A percentile compares a stretch with the other conserved stretches of the same genome.
Evolutionary conservation across 2,888 invertebrate species (phyloP).

Genomic region (Dilophus febrilis): DNA sequence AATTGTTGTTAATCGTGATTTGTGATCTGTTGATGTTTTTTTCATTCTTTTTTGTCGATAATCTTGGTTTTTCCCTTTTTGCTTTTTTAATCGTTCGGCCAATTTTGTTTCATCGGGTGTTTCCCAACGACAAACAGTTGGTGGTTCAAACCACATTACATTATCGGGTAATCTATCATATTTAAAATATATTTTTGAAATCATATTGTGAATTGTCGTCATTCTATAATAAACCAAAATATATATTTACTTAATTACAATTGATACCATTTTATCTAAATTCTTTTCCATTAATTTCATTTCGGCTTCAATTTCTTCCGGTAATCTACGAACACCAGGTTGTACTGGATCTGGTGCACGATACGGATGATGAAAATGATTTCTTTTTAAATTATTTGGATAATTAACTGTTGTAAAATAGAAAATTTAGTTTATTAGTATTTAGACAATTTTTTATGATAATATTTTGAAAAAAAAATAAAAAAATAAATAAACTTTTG

Average conservation of each 20-base stretch:
- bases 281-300: constrained; percentile 54
- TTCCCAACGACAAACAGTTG: constrained; percentile 58
- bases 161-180: constrained; percentile 48
- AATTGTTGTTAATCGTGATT: constrained; percentile 15
- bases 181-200: no score
- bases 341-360: constrained; percentile 47
- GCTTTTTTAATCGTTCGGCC: constrained; percentile 18
- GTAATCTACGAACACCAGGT: constrained; percentile 47
- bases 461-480: neutral
- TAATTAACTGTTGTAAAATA: constrained; percentile 17
- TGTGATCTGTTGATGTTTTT: neutral
- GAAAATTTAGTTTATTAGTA: neutral
- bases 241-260: constrained; percentile 47
- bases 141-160: constrained; percentile 64
- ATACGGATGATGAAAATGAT: constrained; percentile 48
- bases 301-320: constrained; percentile 68
- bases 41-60: no score
- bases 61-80: neutral
- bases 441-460: neutral
- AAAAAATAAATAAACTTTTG: neutral
- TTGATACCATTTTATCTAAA: constrained; percentile 51
- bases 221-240: constrained; percentile 2
- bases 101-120: constrained; percentile 24
- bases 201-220: neutral
- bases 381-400: constrained; percentile 36